Conservation (phyloP, 2,797 vertebrate species). For the Melanotaenia trifasciata region DNA sequence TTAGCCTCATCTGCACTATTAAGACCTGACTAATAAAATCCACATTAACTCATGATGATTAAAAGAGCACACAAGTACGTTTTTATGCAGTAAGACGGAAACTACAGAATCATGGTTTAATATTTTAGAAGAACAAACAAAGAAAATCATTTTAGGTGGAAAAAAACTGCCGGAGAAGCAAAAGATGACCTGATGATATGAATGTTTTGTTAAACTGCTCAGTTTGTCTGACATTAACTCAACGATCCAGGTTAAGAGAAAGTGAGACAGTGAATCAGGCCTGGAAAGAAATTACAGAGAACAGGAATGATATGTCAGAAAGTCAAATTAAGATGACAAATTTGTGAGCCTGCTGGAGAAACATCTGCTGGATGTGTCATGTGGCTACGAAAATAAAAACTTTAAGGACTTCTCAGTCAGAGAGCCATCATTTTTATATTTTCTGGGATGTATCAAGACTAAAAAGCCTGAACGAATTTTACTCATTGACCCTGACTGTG, state of each 20-base stretch:
- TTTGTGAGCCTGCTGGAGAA: background rate
- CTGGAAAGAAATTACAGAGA: background rate
- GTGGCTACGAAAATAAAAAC: background rate
- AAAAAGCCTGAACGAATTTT: background rate
- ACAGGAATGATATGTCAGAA: constrained; percentile 2
- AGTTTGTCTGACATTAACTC: background rate
- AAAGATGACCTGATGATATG: background rate
- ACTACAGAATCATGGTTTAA: background rate
- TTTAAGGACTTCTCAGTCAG: background rate
- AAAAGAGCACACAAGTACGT: background rate
- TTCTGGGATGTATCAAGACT: background rate
- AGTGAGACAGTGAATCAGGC: background rate
- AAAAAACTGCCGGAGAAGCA: background rate
- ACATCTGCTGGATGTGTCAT: background rate
- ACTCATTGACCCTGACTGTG: background rate
- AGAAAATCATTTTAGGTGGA: background rate
- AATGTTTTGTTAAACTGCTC: background rate
- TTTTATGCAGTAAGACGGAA: background rate
- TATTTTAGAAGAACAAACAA: background rate
- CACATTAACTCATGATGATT: background rate
- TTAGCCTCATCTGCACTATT: background rate
- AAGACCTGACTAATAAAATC: background rate
- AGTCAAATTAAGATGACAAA: background rate
- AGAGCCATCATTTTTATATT: background rate
- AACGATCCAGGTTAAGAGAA: background rate